phyloP scores from a whole-genome alignment of 37 sponge, comb jelly and placozoan species.

The Cliona cf. orientalis region DNA sequence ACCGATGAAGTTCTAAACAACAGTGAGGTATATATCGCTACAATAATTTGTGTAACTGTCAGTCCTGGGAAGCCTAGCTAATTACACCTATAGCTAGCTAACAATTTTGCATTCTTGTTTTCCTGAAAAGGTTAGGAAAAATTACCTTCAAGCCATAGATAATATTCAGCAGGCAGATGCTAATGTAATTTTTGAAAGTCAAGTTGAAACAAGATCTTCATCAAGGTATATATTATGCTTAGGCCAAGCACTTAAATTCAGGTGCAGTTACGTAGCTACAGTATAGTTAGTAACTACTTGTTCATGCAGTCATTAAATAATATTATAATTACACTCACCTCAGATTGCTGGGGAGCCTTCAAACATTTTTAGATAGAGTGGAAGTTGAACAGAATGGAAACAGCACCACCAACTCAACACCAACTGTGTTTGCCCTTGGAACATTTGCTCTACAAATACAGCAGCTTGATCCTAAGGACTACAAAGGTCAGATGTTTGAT shows the following conservation, averaged over 20 bases:
- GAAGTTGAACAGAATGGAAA: background rate
- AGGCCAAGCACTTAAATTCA: too few species aligned
- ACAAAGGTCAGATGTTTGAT: constrained; percentile 22
- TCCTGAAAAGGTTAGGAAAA: constrained; percentile 50
- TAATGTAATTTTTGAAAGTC: constrained; percentile 13
- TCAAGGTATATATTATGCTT: background rate
- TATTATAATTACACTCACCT: too few species aligned
- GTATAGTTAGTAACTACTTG: too few species aligned
- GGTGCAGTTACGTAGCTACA: too few species aligned
- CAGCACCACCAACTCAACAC: too few species aligned
- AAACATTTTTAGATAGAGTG: background rate
- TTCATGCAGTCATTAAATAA: background rate
- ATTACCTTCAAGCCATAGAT: constrained; percentile 27
- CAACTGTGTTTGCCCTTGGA: background rate
- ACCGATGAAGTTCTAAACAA: background rate
- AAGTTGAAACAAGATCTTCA: too few species aligned
- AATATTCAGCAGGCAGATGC: constrained; percentile 37
- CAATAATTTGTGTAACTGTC: background rate
- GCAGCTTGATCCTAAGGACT: constrained; percentile 7
- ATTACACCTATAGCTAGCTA: too few species aligned
- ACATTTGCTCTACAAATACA: constrained; percentile 51
- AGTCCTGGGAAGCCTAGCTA: too few species aligned
- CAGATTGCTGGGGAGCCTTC: constrained; percentile 19
- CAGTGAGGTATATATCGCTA: background rate
- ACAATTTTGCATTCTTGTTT: too few species aligned